A percentile compares a stretch with the other conserved stretches of the same genome.
phyloP scores from a whole-genome alignment of 2,888 invertebrate species.

The Troides helena region DNA sequence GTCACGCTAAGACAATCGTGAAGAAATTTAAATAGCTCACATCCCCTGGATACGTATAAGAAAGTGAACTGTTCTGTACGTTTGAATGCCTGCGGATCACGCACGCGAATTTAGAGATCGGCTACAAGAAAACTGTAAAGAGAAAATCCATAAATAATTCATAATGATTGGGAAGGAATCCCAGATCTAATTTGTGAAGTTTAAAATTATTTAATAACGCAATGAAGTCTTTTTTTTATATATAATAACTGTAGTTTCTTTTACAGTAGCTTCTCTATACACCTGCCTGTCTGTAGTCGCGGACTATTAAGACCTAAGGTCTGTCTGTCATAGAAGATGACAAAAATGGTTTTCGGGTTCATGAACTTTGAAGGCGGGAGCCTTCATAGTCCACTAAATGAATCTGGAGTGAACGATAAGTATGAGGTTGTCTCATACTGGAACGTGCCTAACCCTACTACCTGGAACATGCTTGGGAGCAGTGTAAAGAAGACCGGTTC shows the following conservation, averaged over 20 bases:
- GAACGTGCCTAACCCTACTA: no score
- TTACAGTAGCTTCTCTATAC: not conserved
- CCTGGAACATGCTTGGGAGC: no score
- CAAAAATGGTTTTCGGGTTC: no score
- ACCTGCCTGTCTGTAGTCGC: no score
- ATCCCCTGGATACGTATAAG: conserved; percentile 5
- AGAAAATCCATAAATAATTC: conserved; percentile 27
- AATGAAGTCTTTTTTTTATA: no score
- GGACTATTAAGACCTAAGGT: no score
- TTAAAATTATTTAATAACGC: not conserved
- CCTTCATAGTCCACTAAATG: no score
- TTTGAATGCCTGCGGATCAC: conserved; percentile 1
- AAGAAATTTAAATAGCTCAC: conserved; percentile 14
- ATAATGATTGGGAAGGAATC: conserved; percentile 4
- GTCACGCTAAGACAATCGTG: conserved; percentile 8
- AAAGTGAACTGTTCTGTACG: conserved; percentile 17
- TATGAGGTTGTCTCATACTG: no score
- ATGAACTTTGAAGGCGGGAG: no score
- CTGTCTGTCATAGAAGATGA: no score
- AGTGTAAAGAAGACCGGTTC: no score
- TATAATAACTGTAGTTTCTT: not conserved
- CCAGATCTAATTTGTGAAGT: not conserved
- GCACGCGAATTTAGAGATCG: conserved; percentile 29
- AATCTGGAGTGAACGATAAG: no score
- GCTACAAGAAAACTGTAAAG: conserved; percentile 17